Percentiles rank a stretch among this genome's conserved stretches.
These are phyloP conservation scores for Hesperophylax magnus DNA, from an alignment of 1,140 invertebrate species.

Conservation along the genomic window DNA sequence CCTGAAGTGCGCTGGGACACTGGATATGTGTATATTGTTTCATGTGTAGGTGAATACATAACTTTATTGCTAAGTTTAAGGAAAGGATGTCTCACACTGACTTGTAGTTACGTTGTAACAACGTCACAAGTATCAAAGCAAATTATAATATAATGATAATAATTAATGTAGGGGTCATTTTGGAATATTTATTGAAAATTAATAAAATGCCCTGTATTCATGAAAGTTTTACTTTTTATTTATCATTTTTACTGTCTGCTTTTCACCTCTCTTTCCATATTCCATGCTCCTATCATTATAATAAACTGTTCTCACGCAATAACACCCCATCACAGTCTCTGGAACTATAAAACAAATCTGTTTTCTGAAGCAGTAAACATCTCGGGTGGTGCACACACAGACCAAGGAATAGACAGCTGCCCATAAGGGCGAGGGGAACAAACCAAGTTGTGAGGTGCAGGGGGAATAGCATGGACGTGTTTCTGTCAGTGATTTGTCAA, in stretches of 20 bases:
- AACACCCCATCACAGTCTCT: too few relatives aligned
- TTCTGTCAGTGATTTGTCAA: too few relatives aligned
- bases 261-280: too few relatives aligned
- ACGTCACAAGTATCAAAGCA: constrained; percentile 59
- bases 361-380: too few relatives aligned
- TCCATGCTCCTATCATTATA: too few relatives aligned
- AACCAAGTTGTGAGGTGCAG: too few relatives aligned
- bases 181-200: constrained; percentile 59
- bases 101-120: constrained; percentile 59
- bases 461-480: too few relatives aligned
- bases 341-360: too few relatives aligned
- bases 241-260: neutral
- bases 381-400: too few relatives aligned
- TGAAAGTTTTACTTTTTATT: constrained; percentile 43
- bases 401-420: too few relatives aligned
- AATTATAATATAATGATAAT: constrained; percentile 58
- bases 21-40: constrained; percentile 36
- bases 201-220: constrained; percentile 59
- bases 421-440: too few relatives aligned
- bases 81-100: constrained; percentile 50
- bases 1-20: neutral
- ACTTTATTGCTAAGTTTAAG: constrained; percentile 58
- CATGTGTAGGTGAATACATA: constrained; percentile 54
- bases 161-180: constrained; percentile 58
- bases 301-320: too few relatives aligned